Base-by-base conservation (phyloP, 2,888 invertebrate species). In the Bunonema sp. region DNA sequence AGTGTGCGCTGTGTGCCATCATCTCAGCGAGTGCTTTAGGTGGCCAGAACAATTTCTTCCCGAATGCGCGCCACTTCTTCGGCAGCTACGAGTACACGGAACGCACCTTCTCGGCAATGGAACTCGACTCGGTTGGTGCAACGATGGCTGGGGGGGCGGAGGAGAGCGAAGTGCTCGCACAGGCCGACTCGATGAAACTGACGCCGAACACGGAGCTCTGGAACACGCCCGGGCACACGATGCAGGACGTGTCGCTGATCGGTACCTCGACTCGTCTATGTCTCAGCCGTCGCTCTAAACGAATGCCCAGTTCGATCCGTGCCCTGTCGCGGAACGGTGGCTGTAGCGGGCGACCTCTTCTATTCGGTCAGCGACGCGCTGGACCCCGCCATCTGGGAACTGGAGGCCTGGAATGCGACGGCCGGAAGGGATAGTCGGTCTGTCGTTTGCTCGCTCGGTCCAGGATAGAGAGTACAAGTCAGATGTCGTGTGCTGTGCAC, bases 161-260 rank as follows among this genome's bases (percentile, higher is more conserved):
- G 7, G 32, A 15, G n/a, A 15, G 18, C n/a, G 37, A 16, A 1
- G 26, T 22, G n/a, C 2, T 28, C 12, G 22, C 16, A 5, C 35
- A 60, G 56, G 51, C 47, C 30, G 46, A 54, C 8, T 44, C 43
- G 15, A 59, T 63, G 54, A 46, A 49, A 40, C 36, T 63, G 7
- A 58, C 61, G 2, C 37, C 41, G 28, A 63, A 61, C 32, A 50
- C 61, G 15, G 49, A 62, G 41, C 34, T 63, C 4, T 63, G 62
- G 63, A 59, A 59, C 42, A 63, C 63, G 29, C 59, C 62, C 3
- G 62, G 62, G 2, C 61, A 61, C 41, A 61, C 62, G 8, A 47
- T 47, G 18, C 56, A 60, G 35, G 59, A 61, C 45, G 41, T 62
- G 28, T 51, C 55, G 10, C 55, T 61, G 4, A 57, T 62, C 28